These are phyloP conservation scores for Cynopterus sphinx DNA, from an alignment of 2,797 vertebrate species.

Conservation along the genomic window DNA sequence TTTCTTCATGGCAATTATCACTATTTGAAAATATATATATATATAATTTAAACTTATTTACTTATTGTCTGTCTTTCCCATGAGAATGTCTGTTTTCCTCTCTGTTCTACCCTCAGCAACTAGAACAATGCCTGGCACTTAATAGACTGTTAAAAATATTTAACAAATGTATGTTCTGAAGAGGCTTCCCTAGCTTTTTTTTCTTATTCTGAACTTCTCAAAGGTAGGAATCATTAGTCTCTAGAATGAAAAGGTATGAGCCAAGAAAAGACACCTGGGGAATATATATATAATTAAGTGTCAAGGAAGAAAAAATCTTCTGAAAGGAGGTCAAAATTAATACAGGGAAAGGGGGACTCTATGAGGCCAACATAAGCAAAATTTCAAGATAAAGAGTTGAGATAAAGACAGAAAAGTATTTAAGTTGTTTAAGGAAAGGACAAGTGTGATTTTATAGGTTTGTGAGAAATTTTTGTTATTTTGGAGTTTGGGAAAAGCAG, in stretches of 20 bases:
- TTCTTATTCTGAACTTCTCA: not conserved
- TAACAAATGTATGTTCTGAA: not conserved
- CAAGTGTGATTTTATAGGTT: not conserved
- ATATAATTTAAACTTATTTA: not conserved
- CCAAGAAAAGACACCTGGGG: not conserved
- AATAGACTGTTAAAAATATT: not conserved
- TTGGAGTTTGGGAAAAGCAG: not conserved
- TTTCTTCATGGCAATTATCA: slow-evolving; percentile 57
- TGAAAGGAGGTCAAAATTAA: not conserved
- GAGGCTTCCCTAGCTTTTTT: not conserved
- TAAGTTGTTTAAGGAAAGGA: not conserved
- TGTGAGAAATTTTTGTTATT: slow-evolving; percentile 4
- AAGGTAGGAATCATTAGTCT: not conserved
- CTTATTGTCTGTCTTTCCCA: slow-evolving; percentile 26
- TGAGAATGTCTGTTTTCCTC: slow-evolving; percentile 45
- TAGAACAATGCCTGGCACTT: not conserved
- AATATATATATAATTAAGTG: not conserved
- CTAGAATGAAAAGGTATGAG: not conserved
- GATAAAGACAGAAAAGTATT: not conserved
- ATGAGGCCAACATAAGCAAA: not conserved
- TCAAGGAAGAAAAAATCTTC: not conserved
- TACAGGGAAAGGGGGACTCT: not conserved
- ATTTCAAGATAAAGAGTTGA: not conserved
- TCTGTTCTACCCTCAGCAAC: not conserved
- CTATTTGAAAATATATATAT: slow-evolving; percentile 13